These are phyloP conservation scores for Antechinus flavipes DNA, from an alignment of 2,113 vertebrate species.

Conservation along the genomic window DNA sequence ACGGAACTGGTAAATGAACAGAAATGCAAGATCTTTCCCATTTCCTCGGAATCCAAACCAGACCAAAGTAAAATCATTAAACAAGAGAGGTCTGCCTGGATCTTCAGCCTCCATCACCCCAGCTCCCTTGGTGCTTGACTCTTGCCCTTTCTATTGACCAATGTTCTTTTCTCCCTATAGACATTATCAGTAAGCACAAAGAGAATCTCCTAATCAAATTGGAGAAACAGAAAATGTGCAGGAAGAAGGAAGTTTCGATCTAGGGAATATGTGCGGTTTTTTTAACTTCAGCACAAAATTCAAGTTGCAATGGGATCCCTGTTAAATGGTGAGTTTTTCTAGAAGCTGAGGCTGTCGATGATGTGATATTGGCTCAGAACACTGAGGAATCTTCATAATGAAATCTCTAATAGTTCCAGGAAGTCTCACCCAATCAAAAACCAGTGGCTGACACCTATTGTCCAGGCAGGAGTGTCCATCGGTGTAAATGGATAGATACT, in stretches of 20 bases:
- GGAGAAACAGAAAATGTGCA: background rate
- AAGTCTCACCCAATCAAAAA: background rate
- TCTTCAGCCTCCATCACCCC: background rate
- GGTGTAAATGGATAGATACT: background rate
- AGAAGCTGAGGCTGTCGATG: background rate
- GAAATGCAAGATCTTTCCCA: slow-evolving; percentile 14
- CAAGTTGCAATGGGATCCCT: background rate
- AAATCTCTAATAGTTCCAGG: background rate
- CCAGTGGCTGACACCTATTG: background rate
- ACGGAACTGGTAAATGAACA: background rate
- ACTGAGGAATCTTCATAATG: background rate
- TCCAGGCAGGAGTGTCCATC: background rate
- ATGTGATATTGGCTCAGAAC: background rate
- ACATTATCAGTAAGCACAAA: background rate
- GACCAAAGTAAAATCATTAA: background rate
- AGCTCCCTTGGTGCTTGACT: background rate
- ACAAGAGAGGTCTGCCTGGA: background rate
- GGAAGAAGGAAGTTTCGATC: background rate
- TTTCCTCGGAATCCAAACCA: background rate
- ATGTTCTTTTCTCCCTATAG: background rate
- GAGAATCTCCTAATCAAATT: background rate
- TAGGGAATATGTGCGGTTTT: background rate
- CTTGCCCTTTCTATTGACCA: background rate
- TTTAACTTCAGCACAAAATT: background rate
- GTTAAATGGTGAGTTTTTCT: background rate